Base-by-base conservation (phyloP, 1,140 invertebrate genomes). In the Solenopsis invicta region DNA sequence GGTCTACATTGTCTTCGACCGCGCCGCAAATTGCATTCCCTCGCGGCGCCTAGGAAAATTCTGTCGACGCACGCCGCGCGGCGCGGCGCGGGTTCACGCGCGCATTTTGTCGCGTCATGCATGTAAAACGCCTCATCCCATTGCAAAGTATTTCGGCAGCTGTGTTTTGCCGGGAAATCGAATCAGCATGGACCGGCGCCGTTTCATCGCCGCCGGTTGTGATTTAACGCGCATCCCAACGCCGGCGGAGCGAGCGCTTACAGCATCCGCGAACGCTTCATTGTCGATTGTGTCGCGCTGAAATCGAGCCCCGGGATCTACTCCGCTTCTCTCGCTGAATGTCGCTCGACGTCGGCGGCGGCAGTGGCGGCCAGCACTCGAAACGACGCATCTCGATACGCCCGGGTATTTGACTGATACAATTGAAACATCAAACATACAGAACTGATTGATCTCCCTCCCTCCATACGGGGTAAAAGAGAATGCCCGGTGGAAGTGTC, bases 111-210 rank as follows among this genome's bases (percentile, higher is more conserved):
- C 59, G 48, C 52, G 50, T 37, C n/a, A 45, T 67, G 77, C 66
- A 50, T 89, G 85, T 89, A 90, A 90, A 90, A 89, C 71, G 88
- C 18, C 41, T 45, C 37, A 10, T 67, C 34, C 50, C 37, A 71
- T 66, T 81, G 67, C 61, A 41, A 86, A 87, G 88, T 82, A 90
- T 89, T 89, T 90, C 84, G 76, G 50, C 59, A 21, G 88, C 59
- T 56, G 78, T 66, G 29, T 77, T 80, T 80, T 72, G 80, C 52
- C 34, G 87, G 77, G 48, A 86, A 87, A 90, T 90, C 88, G 88
- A 90, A 90, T 89, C 88, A 74, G 75, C 85, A 77, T 69, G 56
- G 72, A 69, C 84, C 84, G 74, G 88, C 88, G 85, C 88, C 85
- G 48, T 87, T 87, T 76, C 71, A 85, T 89, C 88, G 76, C 41